Conservation (phyloP, 2,113 vertebrate species). For the Tychaedon coryphoeus region DNA sequence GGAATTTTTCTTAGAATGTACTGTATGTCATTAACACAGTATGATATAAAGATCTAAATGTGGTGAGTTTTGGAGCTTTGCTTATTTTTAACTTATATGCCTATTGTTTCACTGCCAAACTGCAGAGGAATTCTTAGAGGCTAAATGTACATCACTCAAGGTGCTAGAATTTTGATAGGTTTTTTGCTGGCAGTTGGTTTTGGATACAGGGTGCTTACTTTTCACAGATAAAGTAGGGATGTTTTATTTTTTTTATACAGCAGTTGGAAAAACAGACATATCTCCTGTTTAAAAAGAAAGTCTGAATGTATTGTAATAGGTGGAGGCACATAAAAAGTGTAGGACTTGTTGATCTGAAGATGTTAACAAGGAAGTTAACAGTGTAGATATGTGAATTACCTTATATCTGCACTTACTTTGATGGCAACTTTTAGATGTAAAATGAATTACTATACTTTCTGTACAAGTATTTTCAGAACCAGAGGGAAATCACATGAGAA, state of each 20-base stretch:
- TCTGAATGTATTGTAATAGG: not conserved
- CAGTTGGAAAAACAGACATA: not conserved
- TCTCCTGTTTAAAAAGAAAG: not conserved
- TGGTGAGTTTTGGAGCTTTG: not conserved
- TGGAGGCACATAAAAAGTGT: not conserved
- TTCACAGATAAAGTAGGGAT: not conserved
- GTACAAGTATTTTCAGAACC: not conserved
- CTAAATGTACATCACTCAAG: not conserved
- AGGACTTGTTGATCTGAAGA: not conserved
- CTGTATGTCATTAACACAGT: not conserved
- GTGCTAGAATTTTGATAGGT: not conserved
- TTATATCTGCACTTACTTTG: not conserved
- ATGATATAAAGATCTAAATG: not conserved
- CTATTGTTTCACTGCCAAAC: not conserved
- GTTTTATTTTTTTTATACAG: not conserved
- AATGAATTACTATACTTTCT: not conserved
- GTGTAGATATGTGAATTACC: not conserved
- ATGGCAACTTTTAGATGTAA: not conserved
- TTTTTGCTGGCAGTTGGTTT: not conserved
- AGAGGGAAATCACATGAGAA: not conserved
- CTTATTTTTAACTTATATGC: not conserved
- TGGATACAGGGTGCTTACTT: not conserved
- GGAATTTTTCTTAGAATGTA: not conserved
- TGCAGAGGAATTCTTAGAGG: not conserved
- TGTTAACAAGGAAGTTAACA: not conserved